Base-by-base conservation (phyloP, 2,113 vertebrate species). In the Ia io region DNA sequence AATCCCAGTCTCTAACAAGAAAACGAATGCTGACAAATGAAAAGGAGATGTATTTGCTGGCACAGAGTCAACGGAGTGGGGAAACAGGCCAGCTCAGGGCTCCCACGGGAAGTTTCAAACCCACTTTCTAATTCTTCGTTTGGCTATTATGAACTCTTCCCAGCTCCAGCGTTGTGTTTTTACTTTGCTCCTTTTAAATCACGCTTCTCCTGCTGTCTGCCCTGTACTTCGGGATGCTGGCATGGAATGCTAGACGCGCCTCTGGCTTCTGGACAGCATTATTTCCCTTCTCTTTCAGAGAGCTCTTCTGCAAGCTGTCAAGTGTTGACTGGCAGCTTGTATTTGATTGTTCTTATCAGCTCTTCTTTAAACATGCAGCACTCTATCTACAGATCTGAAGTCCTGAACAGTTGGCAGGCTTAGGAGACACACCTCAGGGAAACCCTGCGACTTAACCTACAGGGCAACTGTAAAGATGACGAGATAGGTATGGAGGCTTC, bases 31-130 rank as follows among this genome's bases (percentile, higher is more conserved):
- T 97, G 97, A 97, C 97, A 97, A 97, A 96, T 95, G 97, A 82
- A 93, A 97, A 96, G 88, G 94, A 96, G 94, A 95, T 96, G 97
- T 97, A 84, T 97, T 97, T 96, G 91, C 97, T 98, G 97, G 97
- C 97, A 82, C 25, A 0, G 40, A 49, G 28, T 77, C 94, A 56
- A 17, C 1, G 1, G 93, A 67, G 86, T 35, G 51, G 85, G 93
- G 82, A 96, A 78, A 79, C 78, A 7, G 70, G 94, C 97, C 96
- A 97, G 89, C 10, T 84, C 86, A 44, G 84, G 74, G 76, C 95
- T 97, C 97, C 96, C 97, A 96, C 96, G 96, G 96, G 96, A 97
- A 97, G 94, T 93, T 89, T 95, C 32, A 30, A 96, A 80, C 93
- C 96, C 94, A 96, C 96, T 97, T 84, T 97, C 65, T 91, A 93